Base-by-base conservation (phyloP, 2,113 vertebrate genomes). In the Semnornis frantzii region DNA sequence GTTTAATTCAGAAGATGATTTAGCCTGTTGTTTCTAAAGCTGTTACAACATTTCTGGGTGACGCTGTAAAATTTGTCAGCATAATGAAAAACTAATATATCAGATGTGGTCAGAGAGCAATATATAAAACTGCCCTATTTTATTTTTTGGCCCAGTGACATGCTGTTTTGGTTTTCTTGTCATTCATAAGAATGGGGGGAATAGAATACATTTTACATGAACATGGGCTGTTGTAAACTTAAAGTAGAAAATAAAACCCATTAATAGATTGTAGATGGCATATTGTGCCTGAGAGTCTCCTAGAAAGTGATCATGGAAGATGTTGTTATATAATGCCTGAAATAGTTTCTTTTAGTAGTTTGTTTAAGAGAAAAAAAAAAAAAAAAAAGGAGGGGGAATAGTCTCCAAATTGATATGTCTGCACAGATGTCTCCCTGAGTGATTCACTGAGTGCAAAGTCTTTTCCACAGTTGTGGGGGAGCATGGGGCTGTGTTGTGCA, bases 1-100 rank as follows among this genome's bases (percentile, higher is more conserved):
- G 62, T 93, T 97, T 94, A 94, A 79, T 92, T 95, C 85, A 66
- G 80, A 64, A 80, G 90, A 91, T 87, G 55, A 94, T 92, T 86
- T 87, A 65, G 65, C 37, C 44, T 83, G 65, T 52, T 94, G 82
- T 90, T 87, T 94, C 48, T 78, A 86, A 95, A 92, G 65, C 93
- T 58, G 81, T 71, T 84, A 30, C 70, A 92, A 4, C 30, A 9
- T 86, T 94, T 91, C 76, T 83, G 79, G 82, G 44, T 34, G 80
- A 12, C 62, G 16, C 50, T 75, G 58, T 72, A 93, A 74, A 92
- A 88, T 44, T 87, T 83, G 27, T 57, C 73, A 81, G 62, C n/a
- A 20, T 64, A 77, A n/a, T 72, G 52, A 25, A 88, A 91, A 87
- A 52, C 79, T 65, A 64, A 72, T 80, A n/a, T 44, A 37, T 34